A percentile compares a stretch with the other conserved stretches of the same genome.
Conservation (phyloP, 2,888 invertebrate genomes). For the Polylopha cassiicola region DNA sequence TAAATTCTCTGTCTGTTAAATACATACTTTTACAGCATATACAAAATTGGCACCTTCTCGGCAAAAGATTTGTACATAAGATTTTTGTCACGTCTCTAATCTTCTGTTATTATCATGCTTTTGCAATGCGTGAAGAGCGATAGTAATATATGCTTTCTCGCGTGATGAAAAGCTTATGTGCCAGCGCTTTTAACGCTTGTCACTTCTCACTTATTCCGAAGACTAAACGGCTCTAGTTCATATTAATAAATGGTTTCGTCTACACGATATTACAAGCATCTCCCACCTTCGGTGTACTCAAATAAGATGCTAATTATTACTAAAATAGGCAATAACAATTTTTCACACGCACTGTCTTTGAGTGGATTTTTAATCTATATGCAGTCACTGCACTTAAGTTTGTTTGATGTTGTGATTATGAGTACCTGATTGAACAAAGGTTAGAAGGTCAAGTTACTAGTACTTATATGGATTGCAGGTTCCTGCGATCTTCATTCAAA, state of each 20-base stretch:
- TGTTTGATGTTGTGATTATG: slow-evolving; percentile 6
- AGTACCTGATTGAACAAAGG: slow-evolving; percentile 3
- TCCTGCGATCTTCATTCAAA: too few relatives aligned
- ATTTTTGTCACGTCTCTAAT: too few relatives aligned
- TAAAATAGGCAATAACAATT: slow-evolving; percentile 29
- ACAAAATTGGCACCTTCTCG: too few relatives aligned
- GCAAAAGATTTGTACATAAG: too few relatives aligned
- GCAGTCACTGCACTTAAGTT: neutral
- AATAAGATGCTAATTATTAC: slow-evolving; percentile 31
- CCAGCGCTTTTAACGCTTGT: too few relatives aligned
- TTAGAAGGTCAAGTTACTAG: too few relatives aligned
- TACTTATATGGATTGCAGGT: neutral
- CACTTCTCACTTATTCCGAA: slow-evolving; percentile 1
- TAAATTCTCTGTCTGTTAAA: too few relatives aligned
- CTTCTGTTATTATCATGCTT: too few relatives aligned
- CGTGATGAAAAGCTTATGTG: too few relatives aligned
- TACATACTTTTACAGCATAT: too few relatives aligned
- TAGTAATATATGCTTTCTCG: too few relatives aligned
- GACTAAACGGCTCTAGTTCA: slow-evolving; percentile 32
- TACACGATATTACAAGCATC: slow-evolving; percentile 26
- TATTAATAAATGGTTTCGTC: slow-evolving; percentile 49
- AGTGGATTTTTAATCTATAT: slow-evolving; percentile 14
- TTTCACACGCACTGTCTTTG: slow-evolving; percentile 24
- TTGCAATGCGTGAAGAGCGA: too few relatives aligned
- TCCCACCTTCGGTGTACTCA: slow-evolving; percentile 21